Percentiles rank a stretch among this genome's conserved stretches.
Conservation (phyloP, 2,797 vertebrate species). For the Tolypeutes matacus region DNA sequence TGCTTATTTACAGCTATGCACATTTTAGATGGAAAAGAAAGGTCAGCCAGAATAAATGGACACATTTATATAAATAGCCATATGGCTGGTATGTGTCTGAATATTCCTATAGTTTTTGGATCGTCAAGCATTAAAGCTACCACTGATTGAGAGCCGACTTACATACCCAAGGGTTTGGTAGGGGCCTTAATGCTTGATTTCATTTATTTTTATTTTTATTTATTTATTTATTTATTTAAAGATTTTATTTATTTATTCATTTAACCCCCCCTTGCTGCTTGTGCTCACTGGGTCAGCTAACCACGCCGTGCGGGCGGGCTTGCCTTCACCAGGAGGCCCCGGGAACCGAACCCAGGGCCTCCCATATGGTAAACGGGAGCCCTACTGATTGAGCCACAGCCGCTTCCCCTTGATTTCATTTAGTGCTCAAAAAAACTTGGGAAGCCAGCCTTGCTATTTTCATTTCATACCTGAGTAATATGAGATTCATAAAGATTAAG, state of each 20-base stretch:
- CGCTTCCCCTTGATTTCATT: constrained; percentile 24
- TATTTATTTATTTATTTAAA: no score
- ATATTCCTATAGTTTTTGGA: neutral
- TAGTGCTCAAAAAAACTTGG: constrained; percentile 30
- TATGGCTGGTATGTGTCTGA: neutral
- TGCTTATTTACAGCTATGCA: neutral
- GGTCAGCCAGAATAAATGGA: neutral
- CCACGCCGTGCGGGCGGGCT: no score
- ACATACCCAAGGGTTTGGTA: neutral
- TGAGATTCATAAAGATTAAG: neutral
- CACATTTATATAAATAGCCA: neutral
- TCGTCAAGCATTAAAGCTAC: neutral
- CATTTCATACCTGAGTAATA: constrained; percentile 38
- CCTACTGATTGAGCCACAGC: no score
- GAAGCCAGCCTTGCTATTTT: constrained; percentile 44
- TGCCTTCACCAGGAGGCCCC: no score
- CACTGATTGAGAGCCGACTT: neutral
- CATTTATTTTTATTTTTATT: no score
- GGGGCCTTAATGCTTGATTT: neutral
- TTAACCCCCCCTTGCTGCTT: no score
- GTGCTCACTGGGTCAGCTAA: no score
- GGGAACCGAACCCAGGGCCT: no score
- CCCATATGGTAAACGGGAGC: no score
- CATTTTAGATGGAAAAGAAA: constrained; percentile 57
- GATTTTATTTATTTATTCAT: no score